Evolutionary conservation across 92 coral and sea anemone genomes (phyloP), one percentile per base, ranked within the genome.

Genomic region (Siderastrea radians): DNA sequence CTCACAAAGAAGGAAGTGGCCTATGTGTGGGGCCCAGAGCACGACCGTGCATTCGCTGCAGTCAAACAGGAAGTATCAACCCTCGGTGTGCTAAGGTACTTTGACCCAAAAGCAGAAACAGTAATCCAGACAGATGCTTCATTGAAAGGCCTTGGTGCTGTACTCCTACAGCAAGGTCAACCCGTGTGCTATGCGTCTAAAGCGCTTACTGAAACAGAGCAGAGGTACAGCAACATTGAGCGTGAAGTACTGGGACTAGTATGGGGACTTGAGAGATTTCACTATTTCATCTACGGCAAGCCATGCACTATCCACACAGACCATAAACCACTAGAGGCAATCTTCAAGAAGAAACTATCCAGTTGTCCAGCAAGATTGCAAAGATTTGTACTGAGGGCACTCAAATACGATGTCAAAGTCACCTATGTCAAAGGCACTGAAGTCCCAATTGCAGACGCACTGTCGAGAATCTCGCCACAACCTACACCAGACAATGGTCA

Each of bases 221-320:
- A 75, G 68, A 80, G 68, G 11, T 93, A 93, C 81, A 86, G 95
- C 76, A 92, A 84, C 83, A 88, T 92, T 68, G 93, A 92, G 60
- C 68, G 95, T 17, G 93, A 92, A 81, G 65, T 91, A 84, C 89
- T 84, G 3, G 91, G 83, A 0, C 86, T 89, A 57, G 86, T 91
- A 6, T 89, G 91, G 91, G 91, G 91, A 47, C 93, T 93, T 1
- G 93, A 89, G 81, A 57, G 91, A n/a, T 89, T 93, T 62, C 82
- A 89, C 67, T 93, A 89, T 80, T 93, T 77, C 52, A 85, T 89
- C 38, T 92, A 76, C 74, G 95, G 90, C 1, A 93, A 93, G 59
- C 57, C 43, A 6, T 93, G 95, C 81, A 78, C 79, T 12, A 85
- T 92, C 8, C 80, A 91, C 80, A 92, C 93, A n/a, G 93, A 90